These are phyloP conservation scores for Scaptomyza tumidula DNA, from an alignment of 2,888 invertebrate species.

Conservation along the genomic window DNA sequence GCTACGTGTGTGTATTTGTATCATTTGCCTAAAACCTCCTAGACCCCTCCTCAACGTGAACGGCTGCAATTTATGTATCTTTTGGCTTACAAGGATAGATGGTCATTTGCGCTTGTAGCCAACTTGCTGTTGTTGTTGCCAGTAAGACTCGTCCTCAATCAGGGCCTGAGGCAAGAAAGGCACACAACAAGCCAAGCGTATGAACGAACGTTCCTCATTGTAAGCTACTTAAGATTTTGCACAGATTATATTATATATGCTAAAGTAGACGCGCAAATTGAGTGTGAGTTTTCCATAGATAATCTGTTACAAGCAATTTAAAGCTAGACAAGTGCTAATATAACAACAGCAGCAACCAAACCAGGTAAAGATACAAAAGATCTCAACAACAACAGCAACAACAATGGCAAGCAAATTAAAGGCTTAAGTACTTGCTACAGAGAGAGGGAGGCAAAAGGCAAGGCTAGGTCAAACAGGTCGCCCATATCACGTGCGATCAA, in stretches of 20 bases:
- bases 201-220: conserved; percentile 58
- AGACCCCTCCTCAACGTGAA: conserved; percentile 14
- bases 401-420: conserved; percentile 59
- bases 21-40: not conserved
- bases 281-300: conserved; percentile 78
- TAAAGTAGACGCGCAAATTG: conserved; percentile 77
- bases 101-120: conserved; percentile 59
- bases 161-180: conserved; percentile 26
- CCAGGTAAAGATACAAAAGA: conserved; percentile 39
- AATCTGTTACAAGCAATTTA: conserved; percentile 77
- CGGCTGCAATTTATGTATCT: conserved; percentile 77
- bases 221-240: conserved; percentile 78
- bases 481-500: conserved; percentile 76
- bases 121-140: conserved; percentile 21
- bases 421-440: conserved; percentile 51
- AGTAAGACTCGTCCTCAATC: conserved; percentile 43
- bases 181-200: conserved; percentile 9
- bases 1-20: conserved; percentile 11
- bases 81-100: conserved; percentile 74
- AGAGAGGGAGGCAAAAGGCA: conserved; percentile 9
- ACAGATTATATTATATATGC: conserved; percentile 75
- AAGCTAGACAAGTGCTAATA: conserved; percentile 76
- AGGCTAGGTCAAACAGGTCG: conserved; percentile 42
- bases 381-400: conserved; percentile 24
- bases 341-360: conserved; percentile 50